A percentile compares a stretch with the other conserved stretches of the same genome.
Conservation (phyloP, 2,888 invertebrate species). For the Mimachlamys varia region DNA sequence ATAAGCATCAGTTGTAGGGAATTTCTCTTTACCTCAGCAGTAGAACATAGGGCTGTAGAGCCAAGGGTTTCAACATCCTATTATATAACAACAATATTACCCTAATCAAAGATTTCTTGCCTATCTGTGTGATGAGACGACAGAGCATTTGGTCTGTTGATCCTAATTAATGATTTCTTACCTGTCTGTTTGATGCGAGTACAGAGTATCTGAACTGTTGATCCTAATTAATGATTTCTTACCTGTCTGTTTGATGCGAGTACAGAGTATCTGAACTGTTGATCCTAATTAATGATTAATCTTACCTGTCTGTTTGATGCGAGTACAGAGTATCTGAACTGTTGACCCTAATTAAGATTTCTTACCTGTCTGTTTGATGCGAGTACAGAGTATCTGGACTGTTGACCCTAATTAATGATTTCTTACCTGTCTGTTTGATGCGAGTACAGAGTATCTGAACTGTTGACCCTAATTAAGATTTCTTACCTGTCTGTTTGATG, state of each 20-base stretch:
- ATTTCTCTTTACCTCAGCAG: no score
- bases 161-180: no score
- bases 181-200: slow-evolving; percentile 70
- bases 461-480: no score
- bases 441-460: slow-evolving; percentile 71
- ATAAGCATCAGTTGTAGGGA: no score
- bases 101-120: slow-evolving; percentile 43
- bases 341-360: no score
- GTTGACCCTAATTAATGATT: no score
- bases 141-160: slow-evolving; percentile 72
- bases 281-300: no score
- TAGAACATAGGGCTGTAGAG: no score
- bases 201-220: slow-evolving; percentile 71
- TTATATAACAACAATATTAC: no score
- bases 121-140: slow-evolving; percentile 64
- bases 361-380: slow-evolving; percentile 69
- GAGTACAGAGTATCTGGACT: slow-evolving; percentile 71
- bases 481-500: slow-evolving; percentile 69
- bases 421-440: slow-evolving; percentile 69
- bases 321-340: slow-evolving; percentile 71
- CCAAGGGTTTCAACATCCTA: no score
- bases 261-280: slow-evolving; percentile 71
- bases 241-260: slow-evolving; percentile 70
- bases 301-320: slow-evolving; percentile 69
- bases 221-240: no score